phyloP scores from a whole-genome alignment of 2,113 vertebrate genomes.

The Pseudopipra pipra region DNA sequence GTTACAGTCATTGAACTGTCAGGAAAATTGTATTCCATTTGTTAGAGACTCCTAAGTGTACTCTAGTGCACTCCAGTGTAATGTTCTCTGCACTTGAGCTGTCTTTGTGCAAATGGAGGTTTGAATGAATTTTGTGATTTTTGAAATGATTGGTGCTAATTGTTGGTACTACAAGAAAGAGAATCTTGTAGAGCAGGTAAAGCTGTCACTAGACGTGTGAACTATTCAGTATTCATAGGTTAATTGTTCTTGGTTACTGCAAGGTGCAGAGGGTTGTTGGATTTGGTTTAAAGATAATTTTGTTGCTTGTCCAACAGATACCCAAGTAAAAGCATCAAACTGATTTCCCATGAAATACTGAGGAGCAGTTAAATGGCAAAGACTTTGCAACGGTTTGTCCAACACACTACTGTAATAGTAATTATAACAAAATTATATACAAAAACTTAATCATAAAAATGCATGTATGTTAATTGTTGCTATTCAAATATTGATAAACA shows the following conservation, averaged over 20 bases:
- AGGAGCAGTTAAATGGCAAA: background rate
- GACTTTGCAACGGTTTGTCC: background rate
- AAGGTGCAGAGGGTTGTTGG: background rate
- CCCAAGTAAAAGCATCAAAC: background rate
- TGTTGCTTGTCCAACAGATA: background rate
- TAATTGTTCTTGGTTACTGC: background rate
- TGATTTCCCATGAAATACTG: background rate
- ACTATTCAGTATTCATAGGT: background rate
- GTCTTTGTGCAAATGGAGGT: background rate
- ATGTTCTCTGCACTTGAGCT: background rate
- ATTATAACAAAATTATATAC: background rate
- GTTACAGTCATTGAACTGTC: background rate
- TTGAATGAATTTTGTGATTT: background rate
- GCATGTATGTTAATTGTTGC: background rate
- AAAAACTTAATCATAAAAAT: background rate
- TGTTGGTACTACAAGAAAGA: background rate
- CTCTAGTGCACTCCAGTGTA: background rate
- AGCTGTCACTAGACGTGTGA: background rate
- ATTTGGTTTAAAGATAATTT: background rate
- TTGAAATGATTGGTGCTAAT: background rate
- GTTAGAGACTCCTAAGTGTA: background rate
- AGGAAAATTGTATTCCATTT: background rate
- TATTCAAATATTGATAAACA: background rate
- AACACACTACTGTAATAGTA: background rate
- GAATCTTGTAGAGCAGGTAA: background rate